These are phyloP conservation scores for Apis dorsata DNA, from an alignment of 1,140 invertebrate genomes.

Conservation along the genomic window DNA sequence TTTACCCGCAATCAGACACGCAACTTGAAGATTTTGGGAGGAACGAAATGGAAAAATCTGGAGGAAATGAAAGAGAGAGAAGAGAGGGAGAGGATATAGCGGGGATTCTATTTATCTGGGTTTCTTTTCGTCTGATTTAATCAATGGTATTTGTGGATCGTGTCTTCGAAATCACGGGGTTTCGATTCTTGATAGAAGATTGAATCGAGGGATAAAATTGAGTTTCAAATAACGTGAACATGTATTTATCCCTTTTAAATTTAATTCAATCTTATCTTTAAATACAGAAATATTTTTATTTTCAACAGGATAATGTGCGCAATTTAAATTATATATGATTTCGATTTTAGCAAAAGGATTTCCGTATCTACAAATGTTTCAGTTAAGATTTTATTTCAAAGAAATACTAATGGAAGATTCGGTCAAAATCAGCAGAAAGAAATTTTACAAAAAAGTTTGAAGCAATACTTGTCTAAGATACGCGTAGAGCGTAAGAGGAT, in stretches of 20 bases:
- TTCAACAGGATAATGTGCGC: too few relatives aligned
- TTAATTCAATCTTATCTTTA: background rate
- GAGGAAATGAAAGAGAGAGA: background rate
- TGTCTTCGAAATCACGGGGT: background rate
- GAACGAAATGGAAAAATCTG: background rate
- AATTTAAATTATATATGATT: too few relatives aligned
- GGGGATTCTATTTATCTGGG: background rate
- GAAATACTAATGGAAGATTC: constrained; percentile 2
- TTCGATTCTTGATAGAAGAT: background rate
- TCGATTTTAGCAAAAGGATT: too few relatives aligned
- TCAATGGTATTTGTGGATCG: background rate
- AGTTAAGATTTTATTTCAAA: background rate
- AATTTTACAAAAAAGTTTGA: background rate
- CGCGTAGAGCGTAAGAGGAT: background rate
- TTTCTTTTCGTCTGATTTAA: background rate
- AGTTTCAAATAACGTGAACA: background rate
- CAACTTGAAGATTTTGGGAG: background rate
- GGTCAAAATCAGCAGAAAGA: background rate
- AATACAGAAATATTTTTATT: background rate
- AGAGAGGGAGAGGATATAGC: background rate
- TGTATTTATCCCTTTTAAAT: too few relatives aligned
- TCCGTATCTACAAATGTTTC: background rate
- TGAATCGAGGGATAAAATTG: background rate
- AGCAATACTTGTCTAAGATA: background rate
- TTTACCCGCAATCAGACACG: background rate